A percentile compares a stretch with the other conserved stretches of the same genome.
Evolutionary conservation across 2,113 vertebrate species (phyloP).

Genomic region (Pangasianodon gigas): DNA sequence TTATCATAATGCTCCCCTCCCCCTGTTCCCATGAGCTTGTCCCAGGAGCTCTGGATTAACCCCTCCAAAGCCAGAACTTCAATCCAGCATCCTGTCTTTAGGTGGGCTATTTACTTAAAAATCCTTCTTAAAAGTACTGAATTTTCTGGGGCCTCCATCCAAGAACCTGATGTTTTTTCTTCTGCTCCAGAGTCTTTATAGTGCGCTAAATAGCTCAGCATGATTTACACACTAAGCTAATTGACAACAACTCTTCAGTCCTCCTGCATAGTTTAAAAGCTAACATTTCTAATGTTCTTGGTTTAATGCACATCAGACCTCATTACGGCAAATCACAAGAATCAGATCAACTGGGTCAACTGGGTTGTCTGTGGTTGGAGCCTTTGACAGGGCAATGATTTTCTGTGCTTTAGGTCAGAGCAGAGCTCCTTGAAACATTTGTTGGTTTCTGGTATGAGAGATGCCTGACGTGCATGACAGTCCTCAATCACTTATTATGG

Average conservation of each 20-base stretch:
- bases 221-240: conserved; percentile 45
- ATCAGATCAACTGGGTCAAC: conserved; percentile 55
- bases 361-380: conserved; percentile 43
- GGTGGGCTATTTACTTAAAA: conserved; percentile 15
- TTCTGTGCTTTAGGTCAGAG: background rate
- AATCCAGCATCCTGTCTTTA: conserved; percentile 3
- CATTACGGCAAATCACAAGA: conserved; percentile 55
- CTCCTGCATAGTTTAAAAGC: conserved; percentile 39
- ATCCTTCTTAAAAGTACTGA: background rate
- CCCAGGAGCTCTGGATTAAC: conserved; percentile 58
- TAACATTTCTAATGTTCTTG: conserved; percentile 58
- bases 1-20: conserved; percentile 46
- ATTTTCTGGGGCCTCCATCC: background rate
- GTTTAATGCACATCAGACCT: conserved; percentile 57
- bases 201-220: conserved; percentile 45
- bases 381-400: background rate
- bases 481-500: conserved; percentile 51
- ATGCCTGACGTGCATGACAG: conserved; percentile 39
- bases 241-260: conserved; percentile 42
- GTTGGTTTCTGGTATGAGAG: conserved; percentile 48
- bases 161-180: conserved; percentile 4
- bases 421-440: conserved; percentile 26
- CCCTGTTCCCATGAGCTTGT: conserved; percentile 36
- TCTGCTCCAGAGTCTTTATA: conserved; percentile 42
- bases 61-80: conserved; percentile 55